These are phyloP conservation scores for Prinia subflava DNA, from an alignment of 2,113 vertebrate species.

Conservation along the genomic window DNA sequence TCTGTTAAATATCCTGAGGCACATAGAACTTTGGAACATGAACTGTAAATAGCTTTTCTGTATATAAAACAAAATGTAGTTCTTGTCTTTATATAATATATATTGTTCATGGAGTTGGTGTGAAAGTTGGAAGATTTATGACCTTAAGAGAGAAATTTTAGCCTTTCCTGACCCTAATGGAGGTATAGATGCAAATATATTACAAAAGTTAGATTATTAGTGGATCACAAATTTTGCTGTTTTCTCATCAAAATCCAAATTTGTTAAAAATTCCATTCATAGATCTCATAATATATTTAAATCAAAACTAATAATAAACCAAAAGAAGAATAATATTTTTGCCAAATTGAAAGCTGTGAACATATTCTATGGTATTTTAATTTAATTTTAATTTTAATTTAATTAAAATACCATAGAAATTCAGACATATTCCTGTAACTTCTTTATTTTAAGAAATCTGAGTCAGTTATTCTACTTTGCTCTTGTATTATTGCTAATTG, in stretches of 20 bases:
- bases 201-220: neutral
- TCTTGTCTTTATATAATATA: neutral
- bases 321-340: neutral
- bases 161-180: neutral
- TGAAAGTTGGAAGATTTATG: neutral
- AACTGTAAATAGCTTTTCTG: neutral
- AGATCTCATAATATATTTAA: neutral
- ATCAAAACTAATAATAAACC: neutral
- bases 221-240: neutral
- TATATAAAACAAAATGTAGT: neutral
- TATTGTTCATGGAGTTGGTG: neutral
- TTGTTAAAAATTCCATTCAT: neutral
- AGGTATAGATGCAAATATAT: neutral
- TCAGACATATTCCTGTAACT: neutral
- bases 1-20: neutral
- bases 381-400: no score
- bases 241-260: neutral
- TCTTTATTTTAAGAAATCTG: neutral
- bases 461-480: neutral
- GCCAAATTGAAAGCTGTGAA: neutral
- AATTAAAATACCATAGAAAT: neutral
- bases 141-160: neutral
- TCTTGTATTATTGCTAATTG: neutral
- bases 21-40: neutral
- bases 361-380: neutral